Conservation (phyloP, 2,797 vertebrate species). For the Tragelaphus eurycerus region DNA sequence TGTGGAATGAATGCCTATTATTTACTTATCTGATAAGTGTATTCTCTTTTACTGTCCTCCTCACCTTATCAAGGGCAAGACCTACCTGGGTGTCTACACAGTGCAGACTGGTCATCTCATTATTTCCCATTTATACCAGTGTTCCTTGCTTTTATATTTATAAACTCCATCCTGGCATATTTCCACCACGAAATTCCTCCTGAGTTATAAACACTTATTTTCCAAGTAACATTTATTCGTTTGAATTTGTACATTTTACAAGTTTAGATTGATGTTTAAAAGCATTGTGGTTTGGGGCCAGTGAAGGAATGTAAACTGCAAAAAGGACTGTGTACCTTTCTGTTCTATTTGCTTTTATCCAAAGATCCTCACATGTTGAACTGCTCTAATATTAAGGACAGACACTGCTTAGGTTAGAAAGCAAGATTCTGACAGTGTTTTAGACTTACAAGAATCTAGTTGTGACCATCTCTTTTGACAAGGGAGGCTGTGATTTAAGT, state of each 20-base stretch:
- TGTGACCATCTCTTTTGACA: neutral
- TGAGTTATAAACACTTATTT: neutral
- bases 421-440: neutral
- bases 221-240: neutral
- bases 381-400: neutral
- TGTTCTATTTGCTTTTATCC: neutral
- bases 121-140: neutral
- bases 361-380: neutral
- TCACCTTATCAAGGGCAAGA: neutral
- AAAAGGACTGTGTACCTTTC: neutral
- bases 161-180: neutral
- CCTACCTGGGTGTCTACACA: neutral
- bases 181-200: neutral
- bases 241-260: neutral
- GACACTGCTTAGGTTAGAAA: neutral
- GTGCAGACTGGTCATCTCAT: accelerated
- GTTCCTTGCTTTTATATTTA: neutral
- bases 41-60: neutral
- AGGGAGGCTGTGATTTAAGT: neutral
- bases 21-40: neutral
- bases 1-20: neutral
- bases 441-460: neutral
- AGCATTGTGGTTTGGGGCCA: neutral
- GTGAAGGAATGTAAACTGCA: accelerated
- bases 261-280: neutral